Base-by-base conservation (phyloP, 2,113 vertebrate species). In the Catagonus wagneri region DNA sequence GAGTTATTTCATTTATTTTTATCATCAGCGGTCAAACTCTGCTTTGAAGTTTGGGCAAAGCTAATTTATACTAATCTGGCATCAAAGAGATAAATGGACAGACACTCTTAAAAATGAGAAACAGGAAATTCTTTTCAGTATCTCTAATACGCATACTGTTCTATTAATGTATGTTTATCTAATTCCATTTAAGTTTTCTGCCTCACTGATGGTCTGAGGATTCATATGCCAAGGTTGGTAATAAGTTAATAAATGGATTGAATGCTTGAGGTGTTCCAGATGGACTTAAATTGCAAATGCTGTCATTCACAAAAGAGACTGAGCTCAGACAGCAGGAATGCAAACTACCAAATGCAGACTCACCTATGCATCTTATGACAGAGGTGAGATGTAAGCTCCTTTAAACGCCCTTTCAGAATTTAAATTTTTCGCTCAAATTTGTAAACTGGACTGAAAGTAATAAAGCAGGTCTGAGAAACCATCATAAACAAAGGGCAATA, bases 211-310 rank as follows among this genome's bases (percentile, higher is more conserved):
- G 97, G 89, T 90, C 79, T 98, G 92, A 95, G 96, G 44, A 96
- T 83, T 93, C 89, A 95, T 29, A 50, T 96, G 86, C 56, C 97
- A 98, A 97, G 93, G n/a, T 44, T 95, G 68, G 94, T 96, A 98
- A 97, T 97, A 97, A 97, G 92, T 97, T 98, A 97, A 97, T 96
- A 98, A 98, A 98, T 97, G 97, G 97, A 98, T 52, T 39, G 63
- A 96, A 95, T 32, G 58, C 91, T 90, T 95, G 83, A 85, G 54
- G 94, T 96, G 61, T 78, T 98, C 96, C 96, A 98, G 98, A 96
- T 97, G 97, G 96, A 95, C 96, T 92, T 94, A 92, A 98, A 97
- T 93, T 96, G 89, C 71, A 93, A 96, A 85, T 83, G 36, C 71
- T 97, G 93, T 95, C 94, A 97, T 96, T 97, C 90, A 97, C 92